Evolutionary conservation across 2,888 invertebrate genomes (phyloP), one percentile per base, ranked within the genome.

Genomic region (Erebia aethiops): DNA sequence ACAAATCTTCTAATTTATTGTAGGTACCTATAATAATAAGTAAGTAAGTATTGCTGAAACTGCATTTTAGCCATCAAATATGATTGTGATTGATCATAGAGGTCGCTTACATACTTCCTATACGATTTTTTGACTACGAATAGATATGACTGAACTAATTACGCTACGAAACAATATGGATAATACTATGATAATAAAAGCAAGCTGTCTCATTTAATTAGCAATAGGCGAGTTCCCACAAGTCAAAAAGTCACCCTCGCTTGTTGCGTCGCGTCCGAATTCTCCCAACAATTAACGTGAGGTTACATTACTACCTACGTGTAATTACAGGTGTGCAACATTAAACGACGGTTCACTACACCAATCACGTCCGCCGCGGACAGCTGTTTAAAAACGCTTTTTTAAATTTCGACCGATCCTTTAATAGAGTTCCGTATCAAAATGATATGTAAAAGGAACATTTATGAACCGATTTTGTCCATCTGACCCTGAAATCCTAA

Each of bases 201-300:
- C 86, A 35, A 90, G 88, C 90, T 90, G 89, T 91, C 90, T 89
- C 89, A 89, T 89, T 87, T 91, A 91, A 92, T 92, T 92, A 91
- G 91, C 92, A 91, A 90, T 87, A 83, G 84, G 92, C 83, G 84
- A 80, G 90, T 92, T 92, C 92, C 91, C 92, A 92, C 90, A 86
- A 86, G 88, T 84, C 87, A 86, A 83, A 87, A 88, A 88, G 88
- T 86, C 89, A 88, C 90, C 92, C 91, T 87, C 88, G 81, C 80
- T 84, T 79, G 81, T 87, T 87, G 85, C 79, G 78, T 72, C 79
- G 79, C 79, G 77, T 81, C 84, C 84, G 76, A 89, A 86, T 87
- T 87, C 88, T 90, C 89, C 89, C 88, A 89, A 85, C 90, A 88
- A 91, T 90, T 91, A 91, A 88, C 86, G 85, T 86, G 86, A 82